These are phyloP conservation scores for Parauchenoglanis punctatus DNA, from an alignment of 2,797 vertebrate species.

Conservation along the genomic window DNA sequence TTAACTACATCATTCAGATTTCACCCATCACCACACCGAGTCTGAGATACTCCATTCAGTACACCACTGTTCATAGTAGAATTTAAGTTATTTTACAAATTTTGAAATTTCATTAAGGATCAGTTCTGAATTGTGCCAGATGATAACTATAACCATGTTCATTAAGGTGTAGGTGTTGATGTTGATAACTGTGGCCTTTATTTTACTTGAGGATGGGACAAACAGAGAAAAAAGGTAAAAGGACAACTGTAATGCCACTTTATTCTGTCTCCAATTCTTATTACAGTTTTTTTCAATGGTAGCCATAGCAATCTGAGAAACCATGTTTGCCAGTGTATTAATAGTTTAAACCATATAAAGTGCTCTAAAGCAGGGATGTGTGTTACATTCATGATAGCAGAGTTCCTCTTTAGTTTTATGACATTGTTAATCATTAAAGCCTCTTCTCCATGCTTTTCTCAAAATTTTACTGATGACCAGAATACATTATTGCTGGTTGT, in stretches of 20 bases:
- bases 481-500: background rate
- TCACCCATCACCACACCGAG: background rate
- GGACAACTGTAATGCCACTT: too few relatives aligned
- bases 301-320: background rate
- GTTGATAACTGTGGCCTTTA: background rate
- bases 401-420: background rate
- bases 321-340: constrained; percentile 1
- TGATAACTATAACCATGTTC: background rate
- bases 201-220: background rate
- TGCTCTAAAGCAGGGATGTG: background rate
- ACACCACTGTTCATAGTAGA: constrained; percentile 27
- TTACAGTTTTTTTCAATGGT: background rate
- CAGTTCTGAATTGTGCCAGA: background rate
- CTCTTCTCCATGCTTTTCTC: background rate
- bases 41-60: constrained; percentile 15
- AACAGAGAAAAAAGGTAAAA: background rate
- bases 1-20: constrained; percentile 20
- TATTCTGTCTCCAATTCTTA: background rate
- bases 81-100: background rate
- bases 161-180: background rate
- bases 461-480: background rate
- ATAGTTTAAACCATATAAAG: constrained; percentile 20
- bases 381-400: background rate
- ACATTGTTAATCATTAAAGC: constrained; percentile 19
- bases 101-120: background rate